Evolutionary conservation across 2,797 vertebrate genomes (phyloP).

Genomic region (Sebastes nivosus): DNA sequence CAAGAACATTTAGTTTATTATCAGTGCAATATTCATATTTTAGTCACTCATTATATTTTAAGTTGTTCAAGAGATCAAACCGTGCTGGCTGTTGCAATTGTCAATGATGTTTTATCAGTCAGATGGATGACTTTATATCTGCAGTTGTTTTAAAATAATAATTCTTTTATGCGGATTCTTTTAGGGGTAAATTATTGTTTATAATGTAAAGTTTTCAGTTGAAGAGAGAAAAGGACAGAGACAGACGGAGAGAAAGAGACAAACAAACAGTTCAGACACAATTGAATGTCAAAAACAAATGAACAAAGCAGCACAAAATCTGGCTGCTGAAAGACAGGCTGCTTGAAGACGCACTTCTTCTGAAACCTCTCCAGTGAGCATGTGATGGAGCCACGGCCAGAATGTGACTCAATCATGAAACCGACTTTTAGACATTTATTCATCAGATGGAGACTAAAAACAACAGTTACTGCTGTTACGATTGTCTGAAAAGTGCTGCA

Average conservation of each 20-base stretch:
- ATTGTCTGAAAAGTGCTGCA: conserved; percentile 1
- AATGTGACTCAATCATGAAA: conserved; percentile 32
- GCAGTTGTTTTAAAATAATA: not conserved
- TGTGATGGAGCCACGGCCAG: conserved; percentile 24
- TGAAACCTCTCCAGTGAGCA: conserved; percentile 49
- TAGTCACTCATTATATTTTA: not conserved
- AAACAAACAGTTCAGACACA: conserved; percentile 16
- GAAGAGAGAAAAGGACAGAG: not conserved
- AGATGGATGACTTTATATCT: not conserved
- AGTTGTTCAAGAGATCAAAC: not conserved
- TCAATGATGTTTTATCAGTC: not conserved
- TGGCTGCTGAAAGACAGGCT: conserved; percentile 40
- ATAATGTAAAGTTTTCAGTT: not conserved
- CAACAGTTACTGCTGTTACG: not conserved
- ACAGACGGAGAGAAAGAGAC: not conserved
- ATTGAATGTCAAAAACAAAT: conserved; percentile 43
- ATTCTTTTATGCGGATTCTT: not conserved
- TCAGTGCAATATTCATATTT: not conserved
- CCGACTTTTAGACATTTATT: conserved; percentile 34
- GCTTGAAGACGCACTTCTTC: conserved; percentile 44
- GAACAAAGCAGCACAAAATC: conserved; percentile 48
- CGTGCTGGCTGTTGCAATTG: not conserved
- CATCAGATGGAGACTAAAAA: conserved; percentile 18
- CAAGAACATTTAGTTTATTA: not conserved
- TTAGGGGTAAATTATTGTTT: not conserved